Percentiles rank a stretch among this genome's conserved stretches.
Conservation (phyloP, 1,140 invertebrate genomes). For the Cydia strobilella region DNA sequence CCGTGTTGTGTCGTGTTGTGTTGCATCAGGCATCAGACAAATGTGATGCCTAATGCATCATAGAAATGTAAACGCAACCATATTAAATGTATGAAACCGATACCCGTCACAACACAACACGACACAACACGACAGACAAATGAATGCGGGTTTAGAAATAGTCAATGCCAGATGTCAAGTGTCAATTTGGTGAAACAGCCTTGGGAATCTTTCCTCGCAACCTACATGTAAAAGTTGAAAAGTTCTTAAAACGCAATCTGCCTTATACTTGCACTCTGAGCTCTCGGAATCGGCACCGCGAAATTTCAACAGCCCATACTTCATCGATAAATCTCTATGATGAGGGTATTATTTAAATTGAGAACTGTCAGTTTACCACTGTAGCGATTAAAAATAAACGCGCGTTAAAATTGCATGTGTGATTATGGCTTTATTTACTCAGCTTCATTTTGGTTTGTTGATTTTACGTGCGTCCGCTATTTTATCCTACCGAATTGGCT, state of each 20-base stretch:
- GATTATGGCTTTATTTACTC: constrained; percentile 6
- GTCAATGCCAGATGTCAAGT: no score
- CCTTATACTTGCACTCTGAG: not conserved
- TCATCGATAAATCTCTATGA: not conserved
- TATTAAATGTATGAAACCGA: no score
- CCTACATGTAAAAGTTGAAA: no score
- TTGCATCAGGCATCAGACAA: no score
- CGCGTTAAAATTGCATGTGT: constrained; percentile 13
- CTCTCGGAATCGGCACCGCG: not conserved
- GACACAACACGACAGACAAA: no score
- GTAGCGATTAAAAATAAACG: constrained; percentile 13
- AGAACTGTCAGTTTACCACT: not conserved
- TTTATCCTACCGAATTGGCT: not conserved
- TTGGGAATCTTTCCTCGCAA: no score
- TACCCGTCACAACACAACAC: no score
- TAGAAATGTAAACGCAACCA: no score
- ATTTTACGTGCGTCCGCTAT: not conserved
- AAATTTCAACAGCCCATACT: not conserved
- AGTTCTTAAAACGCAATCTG: not conserved
- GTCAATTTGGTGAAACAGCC: no score
- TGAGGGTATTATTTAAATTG: constrained; percentile 10
- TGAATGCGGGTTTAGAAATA: no score
- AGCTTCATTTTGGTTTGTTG: not conserved
- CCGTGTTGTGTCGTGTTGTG: no score
- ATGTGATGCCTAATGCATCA: no score